Base-by-base conservation (phyloP, 2,797 vertebrate genomes). In the Notamacropus eugenii region DNA sequence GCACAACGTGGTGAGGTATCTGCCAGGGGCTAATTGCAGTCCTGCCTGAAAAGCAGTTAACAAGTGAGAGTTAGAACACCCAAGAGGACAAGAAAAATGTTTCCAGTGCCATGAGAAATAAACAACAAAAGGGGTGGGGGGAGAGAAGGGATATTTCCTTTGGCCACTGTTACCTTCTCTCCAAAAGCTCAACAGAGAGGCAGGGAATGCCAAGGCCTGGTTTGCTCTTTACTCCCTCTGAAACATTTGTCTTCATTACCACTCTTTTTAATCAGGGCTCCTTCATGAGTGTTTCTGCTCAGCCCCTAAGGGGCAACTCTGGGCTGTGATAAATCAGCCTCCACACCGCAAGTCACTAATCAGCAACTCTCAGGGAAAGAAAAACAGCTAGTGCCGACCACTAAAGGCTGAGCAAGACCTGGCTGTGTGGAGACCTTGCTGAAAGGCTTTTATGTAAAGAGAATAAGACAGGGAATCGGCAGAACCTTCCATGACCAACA, bases 21-120 rank as follows among this genome's bases (percentile, higher is more conserved):
- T 98, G 98, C 98, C 98, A 98, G 98, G 99, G 99, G 99, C 99
- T 99, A 99, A 99, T 99, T 99, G 99, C 99, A 99, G 98, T 99
- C 99, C 99, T 98, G 98, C 99, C 98, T 99, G 99, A 99, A 98
- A 99, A 99, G 99, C 99, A 99, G 99, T 99, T 99, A 99, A 99
- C 99, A 99, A 99, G 99, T 99, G 98, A 99, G 99, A 98, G 98
- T 98, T 98, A 98, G 99, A 99, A 99, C 99, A 99, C 99, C 99
- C 99, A 99, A 98, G 99, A 99, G 99, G 98, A 98, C 99, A 98
- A 98, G 99, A 98, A 98, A 98, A 98, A 98, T 98, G 99, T 98
- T 99, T 98, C 98, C 98, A 99, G 98, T 98, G 98, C 99, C 99
- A 99, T 99, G 98, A 99, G 99, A 99, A 99, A 99, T 99, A 99